A percentile compares a stretch with the other conserved stretches of the same genome.
Conservation (phyloP, 2,888 invertebrate species). For the Neria commutata region DNA sequence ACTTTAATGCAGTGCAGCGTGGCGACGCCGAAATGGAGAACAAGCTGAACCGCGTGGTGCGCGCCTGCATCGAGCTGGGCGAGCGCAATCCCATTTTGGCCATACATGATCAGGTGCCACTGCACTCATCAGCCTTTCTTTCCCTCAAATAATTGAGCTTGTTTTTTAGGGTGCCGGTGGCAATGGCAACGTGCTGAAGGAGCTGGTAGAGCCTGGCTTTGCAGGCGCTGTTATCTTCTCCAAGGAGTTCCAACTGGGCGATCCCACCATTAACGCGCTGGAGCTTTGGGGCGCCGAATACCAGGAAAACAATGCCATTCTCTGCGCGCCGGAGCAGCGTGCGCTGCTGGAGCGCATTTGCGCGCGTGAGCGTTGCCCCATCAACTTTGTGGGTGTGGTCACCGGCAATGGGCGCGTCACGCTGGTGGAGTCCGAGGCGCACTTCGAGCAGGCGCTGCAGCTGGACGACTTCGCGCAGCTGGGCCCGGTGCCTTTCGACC, state of each 20-base stretch:
- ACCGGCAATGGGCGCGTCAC: conserved; percentile 83
- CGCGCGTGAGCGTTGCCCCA: conserved; percentile 87
- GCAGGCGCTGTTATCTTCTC: conserved; percentile 90
- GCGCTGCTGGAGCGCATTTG: conserved; percentile 75
- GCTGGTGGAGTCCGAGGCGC: conserved; percentile 67
- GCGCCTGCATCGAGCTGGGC: conserved; percentile 87
- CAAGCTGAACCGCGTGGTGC: conserved; percentile 90
- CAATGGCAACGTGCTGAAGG: conserved; percentile 95
- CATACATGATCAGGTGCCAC: conserved; percentile 85
- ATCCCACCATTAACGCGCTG: conserved; percentile 89
- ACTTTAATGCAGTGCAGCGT: conserved; percentile 94
- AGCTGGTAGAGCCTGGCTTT: conserved; percentile 84
- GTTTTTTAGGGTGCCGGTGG: conserved; percentile 87
- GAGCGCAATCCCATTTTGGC: conserved; percentile 86
- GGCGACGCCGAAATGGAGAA: conserved; percentile 99
- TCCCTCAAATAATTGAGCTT: neutral
- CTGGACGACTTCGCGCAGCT: conserved; percentile 54
- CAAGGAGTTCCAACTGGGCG: conserved; percentile 86
- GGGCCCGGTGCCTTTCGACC: conserved; percentile 78
- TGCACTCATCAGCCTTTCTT: neutral
- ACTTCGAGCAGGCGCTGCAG: conserved; percentile 58
- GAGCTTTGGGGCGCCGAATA: conserved; percentile 99
- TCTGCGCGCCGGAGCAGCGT: conserved; percentile 74
- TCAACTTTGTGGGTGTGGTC: conserved; percentile 91
- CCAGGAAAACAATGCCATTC: conserved; percentile 92